Evolutionary conservation across 2,888 invertebrate genomes (phyloP).

Genomic region (Diplazon laetatorius): DNA sequence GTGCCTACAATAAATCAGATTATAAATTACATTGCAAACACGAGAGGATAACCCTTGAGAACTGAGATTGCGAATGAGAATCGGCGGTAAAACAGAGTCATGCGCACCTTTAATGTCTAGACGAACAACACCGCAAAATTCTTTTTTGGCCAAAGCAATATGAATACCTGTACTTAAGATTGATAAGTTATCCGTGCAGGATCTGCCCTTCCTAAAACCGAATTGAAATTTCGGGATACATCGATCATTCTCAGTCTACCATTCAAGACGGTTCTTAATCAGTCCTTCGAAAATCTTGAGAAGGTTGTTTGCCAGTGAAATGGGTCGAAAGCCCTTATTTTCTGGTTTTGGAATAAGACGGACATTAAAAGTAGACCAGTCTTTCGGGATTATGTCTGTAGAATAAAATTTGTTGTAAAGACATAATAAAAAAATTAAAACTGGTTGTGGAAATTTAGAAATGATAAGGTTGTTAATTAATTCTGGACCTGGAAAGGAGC

Average conservation of each 20-base stretch:
- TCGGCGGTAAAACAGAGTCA: neutral
- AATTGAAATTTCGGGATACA: neutral
- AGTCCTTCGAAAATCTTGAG: neutral
- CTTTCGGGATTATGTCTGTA: neutral
- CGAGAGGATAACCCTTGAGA: neutral
- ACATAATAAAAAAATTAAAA: neutral
- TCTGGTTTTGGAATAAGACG: neutral
- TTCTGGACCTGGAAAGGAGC: no score
- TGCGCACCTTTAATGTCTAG: slow-evolving; percentile 5
- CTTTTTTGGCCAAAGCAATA: slow-evolving; percentile 11
- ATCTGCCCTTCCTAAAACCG: no score
- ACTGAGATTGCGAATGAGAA: neutral
- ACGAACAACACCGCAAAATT: neutral
- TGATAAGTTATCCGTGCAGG: neutral
- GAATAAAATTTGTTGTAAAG: neutral
- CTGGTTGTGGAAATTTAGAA: neutral
- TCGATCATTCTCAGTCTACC: neutral
- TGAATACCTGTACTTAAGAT: slow-evolving; percentile 12
- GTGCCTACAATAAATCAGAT: neutral
- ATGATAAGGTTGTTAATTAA: no score
- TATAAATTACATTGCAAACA: neutral
- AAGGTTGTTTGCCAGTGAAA: neutral
- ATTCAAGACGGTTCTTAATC: slow-evolving; percentile 3
- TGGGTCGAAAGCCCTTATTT: neutral
- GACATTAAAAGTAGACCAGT: neutral